phyloP scores from a whole-genome alignment of 2,113 vertebrate genomes.

The Riparia riparia region DNA sequence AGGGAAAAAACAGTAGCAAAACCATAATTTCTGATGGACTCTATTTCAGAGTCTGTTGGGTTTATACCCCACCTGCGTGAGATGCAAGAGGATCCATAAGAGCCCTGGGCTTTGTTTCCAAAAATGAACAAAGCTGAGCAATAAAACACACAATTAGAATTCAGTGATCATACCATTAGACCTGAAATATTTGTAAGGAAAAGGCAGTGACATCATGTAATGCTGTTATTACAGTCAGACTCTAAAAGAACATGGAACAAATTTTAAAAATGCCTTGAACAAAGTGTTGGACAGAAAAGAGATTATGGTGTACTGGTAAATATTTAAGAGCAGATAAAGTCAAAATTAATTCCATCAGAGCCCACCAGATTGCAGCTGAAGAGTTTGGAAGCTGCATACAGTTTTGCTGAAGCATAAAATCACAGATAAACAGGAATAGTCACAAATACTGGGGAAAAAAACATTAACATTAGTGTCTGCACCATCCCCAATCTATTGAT shows the following conservation, averaged over 20 bases:
- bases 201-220: background rate
- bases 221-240: background rate
- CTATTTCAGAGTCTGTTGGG: background rate
- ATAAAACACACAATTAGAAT: conserved; percentile 26
- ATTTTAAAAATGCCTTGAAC: background rate
- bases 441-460: background rate
- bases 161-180: background rate
- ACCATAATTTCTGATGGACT: background rate
- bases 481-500: background rate
- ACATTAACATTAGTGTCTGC: background rate
- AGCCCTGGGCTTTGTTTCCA: background rate
- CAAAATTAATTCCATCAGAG: conserved; percentile 44
- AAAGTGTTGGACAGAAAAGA: background rate
- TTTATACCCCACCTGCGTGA: background rate
- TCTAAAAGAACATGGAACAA: background rate
- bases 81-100: background rate
- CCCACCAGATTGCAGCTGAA: conserved; percentile 12
- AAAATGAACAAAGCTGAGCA: conserved; percentile 15
- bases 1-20: background rate
- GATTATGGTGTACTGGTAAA: background rate
- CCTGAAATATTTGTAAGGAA: conserved; percentile 28
- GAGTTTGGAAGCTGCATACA: background rate
- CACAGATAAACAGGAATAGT: background rate
- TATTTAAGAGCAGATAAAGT: conserved; percentile 40
- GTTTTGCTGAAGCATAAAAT: conserved; percentile 36